Base-by-base conservation (phyloP, 2,888 invertebrate genomes). In the Hedychridium roseum region DNA sequence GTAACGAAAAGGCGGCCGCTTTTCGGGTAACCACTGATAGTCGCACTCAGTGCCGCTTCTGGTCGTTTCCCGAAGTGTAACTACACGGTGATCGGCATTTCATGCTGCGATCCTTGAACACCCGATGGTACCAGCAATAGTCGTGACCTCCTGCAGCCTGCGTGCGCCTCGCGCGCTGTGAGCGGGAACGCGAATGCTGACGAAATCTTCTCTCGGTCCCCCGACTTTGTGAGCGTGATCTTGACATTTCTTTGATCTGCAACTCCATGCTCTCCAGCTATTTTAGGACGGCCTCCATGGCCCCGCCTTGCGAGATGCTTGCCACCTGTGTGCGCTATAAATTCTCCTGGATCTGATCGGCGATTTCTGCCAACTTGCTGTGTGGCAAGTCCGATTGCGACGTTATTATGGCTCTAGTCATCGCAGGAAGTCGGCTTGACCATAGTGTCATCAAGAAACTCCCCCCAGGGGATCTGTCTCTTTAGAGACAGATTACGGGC, bases 41-140 rank as follows among this genome's bases (percentile, higher is more conserved):
- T 57, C 71, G 67, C 62, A 51, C 47, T 57, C 54, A 67, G 37
- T 42, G 69, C 62, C 63, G 57, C 64, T 57, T 64, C 27, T n/a
- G 21, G 11, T 31, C 42, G 64, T 34, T 57, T 56, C 45, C 68
- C 68, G 15, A 5, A 3, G 1, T 1, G 3, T 16, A 32, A 14
- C 52, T 57, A 21, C 46, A 59, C 32, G 53, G 48, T 15, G 31
- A 2, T 1, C 36, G 4, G 21, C 57, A 47, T 27, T 39, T 50
- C 20, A 23, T 27, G 18, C 51, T 48, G 1, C 20, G 9, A 1
- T 18, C 14, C 7, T 43, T 43, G 21, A 43, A 54, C 4, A 11
- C 20, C 14, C 41, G 30, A 32, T 61, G 59, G 17, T 53, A 53
- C 57, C 54, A 61, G 18, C 57, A 57, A 2, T 15, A 11, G 3